Evolutionary conservation across 2,113 vertebrate species (phyloP), one percentile per base, ranked within the genome.

Genomic region (Hyla sarda): DNA sequence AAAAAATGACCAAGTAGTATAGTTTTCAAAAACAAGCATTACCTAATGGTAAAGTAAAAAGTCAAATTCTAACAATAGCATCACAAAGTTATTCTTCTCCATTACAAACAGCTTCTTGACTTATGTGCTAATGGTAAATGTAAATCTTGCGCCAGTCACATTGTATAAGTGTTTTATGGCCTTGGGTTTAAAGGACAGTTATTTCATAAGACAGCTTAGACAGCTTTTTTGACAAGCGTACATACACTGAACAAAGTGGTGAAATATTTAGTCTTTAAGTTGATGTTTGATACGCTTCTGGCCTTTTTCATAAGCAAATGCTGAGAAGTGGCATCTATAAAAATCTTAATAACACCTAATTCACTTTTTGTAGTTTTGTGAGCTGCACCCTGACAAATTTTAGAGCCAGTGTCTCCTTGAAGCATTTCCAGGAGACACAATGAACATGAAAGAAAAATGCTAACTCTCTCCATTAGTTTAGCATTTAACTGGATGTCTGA

Each of bases 351-450:
- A 65, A 65, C 25, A 65, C 9, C 60, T 65, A 14, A 65, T 14
- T 65, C 60, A 28, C 60, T 65, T 65, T 65, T 65, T 30, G 25
- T 12, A 13, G 11, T 60, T 60, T 65, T 65, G 25, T 30, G n/a
- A 65, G n/a, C n/a, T 12, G 60, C 25, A 28, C 25, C 16, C 25
- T 65, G 60, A 65, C 13, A 65, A 60, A 25, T 28, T 28, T 65
- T 65, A 13, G 60, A 65, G 60, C 60, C 25, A 56, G 25, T 65
- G 60, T 65, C 60, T 65, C 60, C 60, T 65, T 30, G 8, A 65
- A 65, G 60, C 60, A 65, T 65, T 30, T 65, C 60, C 25, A 65
- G 60, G 60, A 65, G 60, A 65, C 60, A 30, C 60, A 28, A 65
- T 65, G 25, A 65, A 65, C n/a, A 65, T 28, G 60, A 30, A 65